phyloP scores from a whole-genome alignment of 2,797 vertebrate genomes.

The Sebastes miniatus region DNA sequence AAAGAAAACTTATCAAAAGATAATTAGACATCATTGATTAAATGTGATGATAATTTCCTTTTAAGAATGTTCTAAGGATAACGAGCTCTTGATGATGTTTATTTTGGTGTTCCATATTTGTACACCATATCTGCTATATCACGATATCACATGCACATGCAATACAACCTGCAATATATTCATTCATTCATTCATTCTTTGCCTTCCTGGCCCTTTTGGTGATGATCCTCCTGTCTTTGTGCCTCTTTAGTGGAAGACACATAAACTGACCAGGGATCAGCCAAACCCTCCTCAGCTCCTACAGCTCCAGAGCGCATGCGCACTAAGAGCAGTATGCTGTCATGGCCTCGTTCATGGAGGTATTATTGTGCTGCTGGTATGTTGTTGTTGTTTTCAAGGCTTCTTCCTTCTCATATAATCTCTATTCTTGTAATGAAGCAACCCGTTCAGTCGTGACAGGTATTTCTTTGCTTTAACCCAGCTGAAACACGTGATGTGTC shows the following conservation, averaged over 20 bases:
- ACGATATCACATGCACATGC: too few relatives aligned
- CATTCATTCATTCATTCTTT: too few relatives aligned
- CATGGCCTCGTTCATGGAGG: constrained; percentile 61
- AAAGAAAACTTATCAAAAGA: too few relatives aligned
- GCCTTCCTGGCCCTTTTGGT: too few relatives aligned
- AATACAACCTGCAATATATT: too few relatives aligned
- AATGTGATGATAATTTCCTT: too few relatives aligned
- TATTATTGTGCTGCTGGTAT: constrained; percentile 52
- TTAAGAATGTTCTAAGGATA: too few relatives aligned
- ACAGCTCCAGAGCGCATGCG: constrained; percentile 54
- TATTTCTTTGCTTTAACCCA: fast-evolving
- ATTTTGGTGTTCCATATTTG: too few relatives aligned
- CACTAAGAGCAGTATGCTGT: background rate
- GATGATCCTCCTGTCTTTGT: too few relatives aligned
- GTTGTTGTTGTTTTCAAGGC: constrained; percentile 43
- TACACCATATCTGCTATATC: too few relatives aligned
- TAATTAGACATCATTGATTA: too few relatives aligned
- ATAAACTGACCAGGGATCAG: constrained; percentile 17
- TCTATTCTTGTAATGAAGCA: fast-evolving
- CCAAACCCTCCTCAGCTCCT: fast-evolving
- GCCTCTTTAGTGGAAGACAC: background rate
- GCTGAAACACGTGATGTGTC: fast-evolving
- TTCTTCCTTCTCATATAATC: background rate
- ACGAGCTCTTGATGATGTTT: too few relatives aligned
- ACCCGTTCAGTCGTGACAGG: fast-evolving